Percentiles rank a stretch among this genome's conserved stretches.
phyloP scores from a whole-genome alignment of 2,113 vertebrate genomes.

The Myxocyprinus asiaticus region DNA sequence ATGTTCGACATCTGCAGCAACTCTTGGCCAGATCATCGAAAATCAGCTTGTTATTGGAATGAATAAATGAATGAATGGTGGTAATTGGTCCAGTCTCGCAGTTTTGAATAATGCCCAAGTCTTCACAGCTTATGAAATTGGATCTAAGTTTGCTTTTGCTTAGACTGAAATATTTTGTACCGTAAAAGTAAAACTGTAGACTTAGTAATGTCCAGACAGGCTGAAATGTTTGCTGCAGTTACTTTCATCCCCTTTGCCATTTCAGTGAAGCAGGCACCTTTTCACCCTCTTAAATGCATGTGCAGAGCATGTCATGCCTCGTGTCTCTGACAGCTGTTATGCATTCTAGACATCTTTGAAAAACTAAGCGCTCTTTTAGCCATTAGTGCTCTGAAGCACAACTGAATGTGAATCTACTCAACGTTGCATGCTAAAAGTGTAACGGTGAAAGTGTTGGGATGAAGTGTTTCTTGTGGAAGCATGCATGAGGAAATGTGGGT shows the following conservation, averaged over 20 bases:
- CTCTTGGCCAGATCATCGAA: no score
- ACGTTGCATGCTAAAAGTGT: not conserved
- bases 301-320: not conserved
- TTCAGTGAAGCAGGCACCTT: not conserved
- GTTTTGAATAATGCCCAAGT: constrained; percentile 14
- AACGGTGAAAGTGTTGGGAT: not conserved
- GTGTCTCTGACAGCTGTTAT: not conserved
- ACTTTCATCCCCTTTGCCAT: not conserved
- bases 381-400: constrained; percentile 19
- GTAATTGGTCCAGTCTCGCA: not conserved
- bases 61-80: not conserved
- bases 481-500: not conserved
- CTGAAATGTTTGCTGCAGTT: not conserved
- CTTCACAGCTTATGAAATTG: not conserved
- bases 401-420: not conserved
- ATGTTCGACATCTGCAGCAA: not conserved
- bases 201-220: not conserved
- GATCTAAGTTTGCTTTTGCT: not conserved
- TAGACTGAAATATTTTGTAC: not conserved
- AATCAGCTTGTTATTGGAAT: not conserved
- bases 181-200: not conserved
- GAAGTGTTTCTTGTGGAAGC: no score
- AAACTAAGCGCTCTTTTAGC: constrained; percentile 4
- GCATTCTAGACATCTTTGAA: not conserved
- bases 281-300: constrained; percentile 2